phyloP scores from a whole-genome alignment of 2,113 vertebrate genomes.

The Oxyruncus cristatus region DNA sequence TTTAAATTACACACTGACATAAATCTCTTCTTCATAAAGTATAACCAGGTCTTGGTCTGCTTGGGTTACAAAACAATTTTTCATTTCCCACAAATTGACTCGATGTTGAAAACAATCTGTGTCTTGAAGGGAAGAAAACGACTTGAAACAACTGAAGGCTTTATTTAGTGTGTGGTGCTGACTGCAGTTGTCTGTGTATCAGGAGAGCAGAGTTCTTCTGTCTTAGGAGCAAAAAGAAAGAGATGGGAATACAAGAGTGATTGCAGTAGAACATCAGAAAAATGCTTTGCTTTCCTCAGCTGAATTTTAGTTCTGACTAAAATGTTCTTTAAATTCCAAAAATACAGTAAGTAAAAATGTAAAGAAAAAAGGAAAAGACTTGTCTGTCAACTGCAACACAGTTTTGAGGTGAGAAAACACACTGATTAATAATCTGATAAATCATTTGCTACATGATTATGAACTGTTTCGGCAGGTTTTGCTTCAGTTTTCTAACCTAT shows the following conservation, averaged over 20 bases:
- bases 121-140: not conserved
- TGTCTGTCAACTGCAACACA: not conserved
- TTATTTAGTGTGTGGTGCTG: not conserved
- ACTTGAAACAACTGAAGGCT: not conserved
- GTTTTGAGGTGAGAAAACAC: not conserved
- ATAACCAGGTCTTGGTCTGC: not conserved
- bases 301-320: rapidly evolving
- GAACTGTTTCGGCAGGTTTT: not conserved
- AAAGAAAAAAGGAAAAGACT: not conserved
- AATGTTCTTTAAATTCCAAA: not conserved
- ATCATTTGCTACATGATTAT: not conserved
- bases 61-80: not conserved
- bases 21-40: not conserved
- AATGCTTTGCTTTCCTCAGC: not conserved
- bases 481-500: not conserved
- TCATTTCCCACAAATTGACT: not conserved
- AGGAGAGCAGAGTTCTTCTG: not conserved
- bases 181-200: not conserved
- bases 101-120: not conserved
- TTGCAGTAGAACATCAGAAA: not conserved
- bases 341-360: not conserved
- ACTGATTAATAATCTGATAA: not conserved
- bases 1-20: not conserved
- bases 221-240: not conserved
- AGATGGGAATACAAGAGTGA: not conserved